Evolutionary conservation across 2,113 vertebrate species (phyloP).

Genomic region (Dipodomys stephensi): DNA sequence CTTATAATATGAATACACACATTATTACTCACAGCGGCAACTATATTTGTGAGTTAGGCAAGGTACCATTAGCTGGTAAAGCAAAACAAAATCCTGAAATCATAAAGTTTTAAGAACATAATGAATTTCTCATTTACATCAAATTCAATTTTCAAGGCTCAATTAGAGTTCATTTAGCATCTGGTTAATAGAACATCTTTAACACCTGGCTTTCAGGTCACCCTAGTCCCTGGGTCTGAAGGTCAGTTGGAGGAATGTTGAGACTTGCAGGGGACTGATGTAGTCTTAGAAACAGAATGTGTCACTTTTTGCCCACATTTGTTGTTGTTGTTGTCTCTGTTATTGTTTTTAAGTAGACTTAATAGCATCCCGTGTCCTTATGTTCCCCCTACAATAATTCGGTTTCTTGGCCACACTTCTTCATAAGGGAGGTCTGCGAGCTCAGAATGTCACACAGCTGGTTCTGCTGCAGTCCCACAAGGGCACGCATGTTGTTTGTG

Average conservation of each 20-base stretch:
- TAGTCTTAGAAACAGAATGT: background rate
- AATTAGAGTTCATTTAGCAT: background rate
- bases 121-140: background rate
- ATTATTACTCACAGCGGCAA: background rate
- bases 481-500: background rate
- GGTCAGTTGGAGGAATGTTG: background rate
- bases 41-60: background rate
- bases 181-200: background rate
- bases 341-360: background rate
- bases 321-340: background rate
- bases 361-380: background rate
- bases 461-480: background rate
- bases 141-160: background rate
- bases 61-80: background rate
- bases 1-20: background rate
- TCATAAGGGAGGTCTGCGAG: background rate
- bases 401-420: background rate
- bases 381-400: background rate
- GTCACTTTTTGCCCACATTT: background rate
- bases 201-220: background rate
- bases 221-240: background rate
- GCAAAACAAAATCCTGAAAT: background rate
- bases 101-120: background rate
- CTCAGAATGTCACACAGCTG: background rate
- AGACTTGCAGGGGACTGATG: background rate